Conservation (phyloP, 2,113 vertebrate species). For the Platichthys flesus region DNA sequence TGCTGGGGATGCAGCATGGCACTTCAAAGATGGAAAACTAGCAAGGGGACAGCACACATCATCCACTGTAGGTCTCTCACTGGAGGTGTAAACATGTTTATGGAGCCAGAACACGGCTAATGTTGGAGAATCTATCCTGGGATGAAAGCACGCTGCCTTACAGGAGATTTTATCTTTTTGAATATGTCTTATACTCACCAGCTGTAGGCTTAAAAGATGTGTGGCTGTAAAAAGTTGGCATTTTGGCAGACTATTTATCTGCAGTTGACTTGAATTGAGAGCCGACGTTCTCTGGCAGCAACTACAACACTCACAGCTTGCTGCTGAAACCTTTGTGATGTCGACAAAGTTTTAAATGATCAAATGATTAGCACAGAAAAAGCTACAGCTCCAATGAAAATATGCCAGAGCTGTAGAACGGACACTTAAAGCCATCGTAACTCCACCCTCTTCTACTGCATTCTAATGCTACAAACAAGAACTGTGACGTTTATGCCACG, state of each 20-base stretch:
- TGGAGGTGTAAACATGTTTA: slow-evolving; percentile 48
- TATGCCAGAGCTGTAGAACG: neutral
- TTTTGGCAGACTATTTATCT: neutral
- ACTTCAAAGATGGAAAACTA: slow-evolving; percentile 40
- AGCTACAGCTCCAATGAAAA: neutral
- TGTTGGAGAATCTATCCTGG: slow-evolving; percentile 25
- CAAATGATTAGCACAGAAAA: neutral
- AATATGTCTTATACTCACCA: slow-evolving; percentile 15
- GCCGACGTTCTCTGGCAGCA: neutral
- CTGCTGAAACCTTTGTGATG: neutral
- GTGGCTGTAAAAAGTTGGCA: slow-evolving; percentile 10
- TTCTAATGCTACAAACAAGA: neutral
- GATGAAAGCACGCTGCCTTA: slow-evolving; percentile 33
- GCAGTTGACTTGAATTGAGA: neutral
- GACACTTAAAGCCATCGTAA: neutral
- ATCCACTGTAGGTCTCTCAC: slow-evolving; percentile 30
- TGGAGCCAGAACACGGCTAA: slow-evolving; percentile 19
- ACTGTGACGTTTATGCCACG: neutral
- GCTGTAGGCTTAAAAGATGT: slow-evolving; percentile 39
- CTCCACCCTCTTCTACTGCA: neutral
- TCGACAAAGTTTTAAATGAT: neutral
- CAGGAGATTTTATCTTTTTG: slow-evolving; percentile 11
- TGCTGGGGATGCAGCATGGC: slow-evolving; percentile 18
- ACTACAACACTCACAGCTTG: neutral
- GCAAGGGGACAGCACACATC: slow-evolving; percentile 24